Conservation (phyloP, 2,797 vertebrate species). For the Champsocephalus esox region DNA sequence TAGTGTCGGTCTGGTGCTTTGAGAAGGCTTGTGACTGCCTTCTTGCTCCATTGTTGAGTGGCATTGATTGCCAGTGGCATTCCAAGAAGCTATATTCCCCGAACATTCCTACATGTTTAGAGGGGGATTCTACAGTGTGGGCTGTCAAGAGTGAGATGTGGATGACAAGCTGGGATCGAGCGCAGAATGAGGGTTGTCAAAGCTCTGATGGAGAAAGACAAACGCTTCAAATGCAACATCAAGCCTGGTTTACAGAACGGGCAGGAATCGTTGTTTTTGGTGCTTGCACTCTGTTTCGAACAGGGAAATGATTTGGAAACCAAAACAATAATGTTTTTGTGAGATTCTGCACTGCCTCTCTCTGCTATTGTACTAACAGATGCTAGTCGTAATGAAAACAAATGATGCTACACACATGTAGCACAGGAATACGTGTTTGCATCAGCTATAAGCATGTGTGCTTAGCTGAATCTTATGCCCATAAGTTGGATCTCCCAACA, state of each 20-base stretch:
- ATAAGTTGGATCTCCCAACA: slow-evolving; percentile 20
- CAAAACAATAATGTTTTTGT: slow-evolving; percentile 53
- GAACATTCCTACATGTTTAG: slow-evolving; percentile 78
- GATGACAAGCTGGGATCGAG: slow-evolving; percentile 69
- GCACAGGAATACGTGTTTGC: slow-evolving; percentile 21
- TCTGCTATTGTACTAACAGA: slow-evolving; percentile 55
- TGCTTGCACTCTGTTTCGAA: slow-evolving; percentile 58
- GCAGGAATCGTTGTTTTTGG: slow-evolving; percentile 56
- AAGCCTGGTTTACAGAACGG: slow-evolving; percentile 42
- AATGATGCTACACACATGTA: slow-evolving; percentile 17
- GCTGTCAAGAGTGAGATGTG: slow-evolving; percentile 65
- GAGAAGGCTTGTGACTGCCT: slow-evolving; percentile 46
- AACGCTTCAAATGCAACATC: slow-evolving; percentile 58
- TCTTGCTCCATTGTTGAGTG: slow-evolving; percentile 58
- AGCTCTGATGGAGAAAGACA: slow-evolving; percentile 66
- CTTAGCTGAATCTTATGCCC: slow-evolving; percentile 1
- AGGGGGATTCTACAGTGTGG: slow-evolving; percentile 59
- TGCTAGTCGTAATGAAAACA: slow-evolving; percentile 45
- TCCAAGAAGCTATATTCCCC: slow-evolving; percentile 75
- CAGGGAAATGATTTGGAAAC: slow-evolving; percentile 56
- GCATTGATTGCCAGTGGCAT: slow-evolving; percentile 64
- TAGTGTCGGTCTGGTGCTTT: slow-evolving; percentile 41
- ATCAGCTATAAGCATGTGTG: slow-evolving; percentile 10
- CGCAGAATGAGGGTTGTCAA: slow-evolving; percentile 79
- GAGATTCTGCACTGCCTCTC: slow-evolving; percentile 18